Percentiles rank a stretch among this genome's conserved stretches.
Conservation (phyloP, 2,888 invertebrate genomes). For the Phaonia tiefii region DNA sequence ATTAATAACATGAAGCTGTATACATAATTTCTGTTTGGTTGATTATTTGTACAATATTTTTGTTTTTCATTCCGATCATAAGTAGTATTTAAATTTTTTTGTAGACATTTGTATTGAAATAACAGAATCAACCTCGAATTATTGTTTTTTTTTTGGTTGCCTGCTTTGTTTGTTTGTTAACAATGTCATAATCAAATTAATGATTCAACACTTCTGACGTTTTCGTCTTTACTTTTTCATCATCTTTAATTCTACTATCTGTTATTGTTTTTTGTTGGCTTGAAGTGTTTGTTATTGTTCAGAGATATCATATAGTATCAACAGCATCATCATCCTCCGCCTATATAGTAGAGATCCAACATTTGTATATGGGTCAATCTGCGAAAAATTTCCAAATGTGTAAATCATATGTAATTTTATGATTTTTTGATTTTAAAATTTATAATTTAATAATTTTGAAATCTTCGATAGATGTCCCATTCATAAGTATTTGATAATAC, state of each 20-base stretch:
- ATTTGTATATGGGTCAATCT: constrained; percentile 19
- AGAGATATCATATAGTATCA: constrained; percentile 16
- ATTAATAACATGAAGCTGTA: constrained; percentile 55
- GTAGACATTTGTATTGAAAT: constrained; percentile 2
- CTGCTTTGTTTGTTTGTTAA: constrained; percentile 33
- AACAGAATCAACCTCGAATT: constrained; percentile 24
- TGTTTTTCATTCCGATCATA: constrained; percentile 20
- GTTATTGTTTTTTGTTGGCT: constrained; percentile 20
- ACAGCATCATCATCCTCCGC: not conserved
- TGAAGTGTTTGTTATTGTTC: constrained; percentile 35
- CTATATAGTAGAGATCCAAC: constrained; percentile 21
- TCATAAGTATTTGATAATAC: no score
- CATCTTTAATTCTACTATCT: constrained; percentile 16
- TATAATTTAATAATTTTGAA: no score
- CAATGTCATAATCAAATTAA: constrained; percentile 62
- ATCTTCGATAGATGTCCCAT: no score
- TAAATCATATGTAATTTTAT: no score
- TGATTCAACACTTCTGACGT: constrained; percentile 54
- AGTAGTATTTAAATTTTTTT: constrained; percentile 39
- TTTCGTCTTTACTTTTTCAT: not conserved
- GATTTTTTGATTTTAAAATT: no score
- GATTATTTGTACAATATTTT: constrained; percentile 21
- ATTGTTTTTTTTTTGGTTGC: no score
- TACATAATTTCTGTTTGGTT: constrained; percentile 24
- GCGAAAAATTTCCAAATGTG: not conserved